phyloP scores from a whole-genome alignment of 2,888 invertebrate genomes.

The Malthinus seriepunctatus region DNA sequence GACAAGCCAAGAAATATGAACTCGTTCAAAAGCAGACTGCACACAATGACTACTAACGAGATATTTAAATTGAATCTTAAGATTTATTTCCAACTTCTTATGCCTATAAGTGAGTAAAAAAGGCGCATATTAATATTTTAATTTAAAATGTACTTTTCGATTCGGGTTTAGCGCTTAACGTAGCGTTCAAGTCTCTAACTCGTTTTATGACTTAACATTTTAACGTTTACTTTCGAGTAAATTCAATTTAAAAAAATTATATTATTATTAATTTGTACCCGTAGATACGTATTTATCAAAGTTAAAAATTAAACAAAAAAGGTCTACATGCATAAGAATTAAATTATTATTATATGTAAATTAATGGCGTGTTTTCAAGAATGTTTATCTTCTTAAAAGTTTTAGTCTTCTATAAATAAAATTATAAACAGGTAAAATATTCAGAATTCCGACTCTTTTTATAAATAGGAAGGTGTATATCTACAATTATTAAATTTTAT shows the following conservation, averaged over 20 bases:
- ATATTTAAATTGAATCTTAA: constrained; percentile 28
- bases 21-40: constrained; percentile 21
- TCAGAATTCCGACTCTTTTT: constrained; percentile 4
- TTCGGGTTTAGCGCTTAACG: no score
- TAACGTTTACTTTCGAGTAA: no score
- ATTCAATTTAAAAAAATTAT: no score
- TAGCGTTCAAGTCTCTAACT: no score
- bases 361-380: constrained; percentile 7
- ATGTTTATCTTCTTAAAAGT: constrained; percentile 7
- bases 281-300: background rate
- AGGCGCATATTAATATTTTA: no score
- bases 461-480: background rate
- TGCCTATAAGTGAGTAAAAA: no score
- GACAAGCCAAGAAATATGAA: constrained; percentile 33
- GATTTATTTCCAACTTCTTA: background rate
- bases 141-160: no score
- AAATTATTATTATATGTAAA: constrained; percentile 8
- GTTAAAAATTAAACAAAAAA: constrained; percentile 4
- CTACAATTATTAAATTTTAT: no score
- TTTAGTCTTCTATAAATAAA: constrained; percentile 7
- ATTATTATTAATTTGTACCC: no score
- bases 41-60: constrained; percentile 35
- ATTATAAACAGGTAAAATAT: constrained; percentile 4
- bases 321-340: constrained; percentile 5
- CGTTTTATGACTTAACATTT: no score